Conservation (phyloP, 2,888 invertebrate species). For the Limnephilus marmoratus region DNA sequence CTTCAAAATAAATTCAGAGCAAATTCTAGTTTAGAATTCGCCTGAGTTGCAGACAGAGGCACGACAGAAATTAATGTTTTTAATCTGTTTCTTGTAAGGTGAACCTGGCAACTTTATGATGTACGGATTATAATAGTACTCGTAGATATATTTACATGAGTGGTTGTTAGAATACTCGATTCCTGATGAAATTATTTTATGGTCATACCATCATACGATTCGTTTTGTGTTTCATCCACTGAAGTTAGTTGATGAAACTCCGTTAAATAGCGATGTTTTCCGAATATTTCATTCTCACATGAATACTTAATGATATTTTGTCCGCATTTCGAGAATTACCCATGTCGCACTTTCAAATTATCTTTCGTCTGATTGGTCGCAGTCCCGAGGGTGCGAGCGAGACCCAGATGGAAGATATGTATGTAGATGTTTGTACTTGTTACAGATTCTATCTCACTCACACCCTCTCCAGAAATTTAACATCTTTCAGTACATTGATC, state of each 20-base stretch:
- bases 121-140: too few species aligned
- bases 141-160: too few species aligned
- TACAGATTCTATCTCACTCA: constrained; percentile 49
- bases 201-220: neutral
- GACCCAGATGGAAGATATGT: constrained; percentile 43
- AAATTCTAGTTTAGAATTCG: too few species aligned
- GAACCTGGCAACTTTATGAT: too few species aligned
- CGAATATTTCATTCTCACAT: neutral
- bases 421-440: constrained; percentile 31
- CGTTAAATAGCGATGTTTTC: neutral
- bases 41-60: too few species aligned
- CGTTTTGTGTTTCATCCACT: neutral
- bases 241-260: neutral
- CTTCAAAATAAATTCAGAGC: too few species aligned
- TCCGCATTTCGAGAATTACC: constrained; percentile 43
- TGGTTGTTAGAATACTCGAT: neutral
- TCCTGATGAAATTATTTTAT: neutral
- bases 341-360: constrained; percentile 50
- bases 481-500: constrained; percentile 58
- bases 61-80: too few species aligned
- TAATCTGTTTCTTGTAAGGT: too few species aligned
- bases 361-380: constrained; percentile 47
- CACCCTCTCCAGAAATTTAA: constrained; percentile 52
- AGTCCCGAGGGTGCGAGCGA: constrained; percentile 37
- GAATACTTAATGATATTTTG: constrained; percentile 42